Evolutionary conservation across 2,797 vertebrate genomes (phyloP), one percentile per base, ranked within the genome.

Genomic region (Platalea minor): DNA sequence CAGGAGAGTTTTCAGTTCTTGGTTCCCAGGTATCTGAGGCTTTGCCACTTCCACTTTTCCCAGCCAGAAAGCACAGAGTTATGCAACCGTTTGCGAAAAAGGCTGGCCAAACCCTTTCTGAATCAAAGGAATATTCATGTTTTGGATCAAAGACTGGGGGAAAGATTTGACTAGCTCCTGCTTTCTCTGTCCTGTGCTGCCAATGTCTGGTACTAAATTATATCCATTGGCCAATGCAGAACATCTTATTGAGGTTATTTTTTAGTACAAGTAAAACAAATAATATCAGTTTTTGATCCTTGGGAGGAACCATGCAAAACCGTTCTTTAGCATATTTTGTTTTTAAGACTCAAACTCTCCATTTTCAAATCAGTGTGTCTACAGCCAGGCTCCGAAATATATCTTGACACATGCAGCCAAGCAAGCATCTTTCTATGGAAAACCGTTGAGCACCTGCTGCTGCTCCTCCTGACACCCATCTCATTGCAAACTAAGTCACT

Each of bases 11-110:
- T 97, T 96, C 91, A 97, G 95, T 67, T 94, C 78, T 91, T 80
- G 91, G 86, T 97, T 97, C 96, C 95, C 96, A 97, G 96, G 95
- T 96, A 96, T 95, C 94, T 89, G 90, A 96, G 96, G 94, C 91
- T 96, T 86, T 95, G 96, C 93, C 95, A 94, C 96, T 95, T 97
- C 95, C 93, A 95, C 91, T 91, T 95, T 68, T 78, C 86, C 68
- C 88, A 87, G 92, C 95, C 96, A 97, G 96, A 95, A 95, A 93
- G 88, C 4, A 0, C 83, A 85, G 91, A 97, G 92, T 96, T 64
- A 15, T 94, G 96, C 90, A 95, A 93, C 80, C 84, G 0, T 89
- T 94, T 93, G 92, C 2, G 3, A 94, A 95, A 92, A 93, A 91
- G 50, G 74, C 90, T 94, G 94, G 88, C 96, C 96, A 96, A 95